These are phyloP conservation scores for Apodemus sylvaticus DNA, from an alignment of 2,113 vertebrate genomes.

Conservation along the genomic window DNA sequence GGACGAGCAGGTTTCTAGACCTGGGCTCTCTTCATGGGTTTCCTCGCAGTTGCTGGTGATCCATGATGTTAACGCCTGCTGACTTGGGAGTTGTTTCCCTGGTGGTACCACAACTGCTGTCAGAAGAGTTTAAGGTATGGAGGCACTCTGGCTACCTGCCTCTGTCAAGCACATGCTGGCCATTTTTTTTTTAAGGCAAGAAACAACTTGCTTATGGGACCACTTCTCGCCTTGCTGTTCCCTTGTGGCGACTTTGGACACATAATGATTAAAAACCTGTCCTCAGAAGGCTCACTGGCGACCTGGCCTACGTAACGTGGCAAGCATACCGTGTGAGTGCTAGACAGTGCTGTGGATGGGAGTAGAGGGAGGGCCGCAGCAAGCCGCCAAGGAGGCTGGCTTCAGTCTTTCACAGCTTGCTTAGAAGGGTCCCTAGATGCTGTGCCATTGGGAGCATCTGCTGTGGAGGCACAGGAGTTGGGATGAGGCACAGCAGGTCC, in stretches of 20 bases:
- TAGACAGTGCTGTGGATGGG: background rate
- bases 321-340: too few relatives aligned
- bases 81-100: background rate
- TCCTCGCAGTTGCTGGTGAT: background rate
- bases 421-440: background rate
- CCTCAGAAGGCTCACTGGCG: background rate
- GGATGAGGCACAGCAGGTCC: background rate
- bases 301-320: background rate
- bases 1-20: background rate
- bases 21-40: background rate
- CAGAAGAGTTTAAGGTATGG: background rate
- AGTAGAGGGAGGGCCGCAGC: background rate
- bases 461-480: too few relatives aligned
- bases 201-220: background rate
- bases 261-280: background rate
- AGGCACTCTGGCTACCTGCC: background rate
- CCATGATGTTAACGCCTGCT: background rate
- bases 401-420: fast-evolving
- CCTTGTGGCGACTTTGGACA: background rate
- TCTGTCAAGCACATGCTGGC: background rate
- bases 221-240: background rate
- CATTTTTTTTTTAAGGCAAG: slow-evolving; percentile 6
- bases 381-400: fast-evolving
- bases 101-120: background rate
- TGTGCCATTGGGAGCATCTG: background rate